Evolutionary conservation across 2,113 vertebrate genomes (phyloP).

Genomic region (Amblyornis subalaris): DNA sequence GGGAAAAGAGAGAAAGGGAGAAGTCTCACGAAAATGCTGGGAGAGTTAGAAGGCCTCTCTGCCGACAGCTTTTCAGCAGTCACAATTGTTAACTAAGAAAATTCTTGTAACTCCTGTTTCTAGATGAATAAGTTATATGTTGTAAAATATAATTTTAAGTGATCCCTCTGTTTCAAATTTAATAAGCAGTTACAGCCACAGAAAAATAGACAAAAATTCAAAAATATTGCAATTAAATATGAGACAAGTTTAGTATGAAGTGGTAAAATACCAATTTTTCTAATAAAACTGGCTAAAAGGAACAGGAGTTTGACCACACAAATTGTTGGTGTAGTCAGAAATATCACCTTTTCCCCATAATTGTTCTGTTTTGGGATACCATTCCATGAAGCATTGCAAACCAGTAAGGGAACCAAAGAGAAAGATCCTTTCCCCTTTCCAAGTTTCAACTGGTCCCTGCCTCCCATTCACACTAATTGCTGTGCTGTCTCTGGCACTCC

Average conservation of each 20-base stretch:
- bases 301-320: neutral
- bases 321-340: neutral
- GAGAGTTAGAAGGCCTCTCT: too few species aligned
- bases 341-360: neutral
- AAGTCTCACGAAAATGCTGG: too few species aligned
- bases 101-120: neutral
- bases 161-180: neutral
- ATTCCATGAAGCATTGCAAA: neutral
- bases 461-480: neutral
- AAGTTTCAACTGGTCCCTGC: neutral
- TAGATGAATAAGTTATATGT: neutral
- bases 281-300: neutral
- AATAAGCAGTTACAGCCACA: neutral
- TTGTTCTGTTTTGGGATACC: neutral
- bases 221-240: neutral
- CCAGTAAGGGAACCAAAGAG: neutral
- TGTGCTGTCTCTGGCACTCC: neutral
- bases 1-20: too few species aligned
- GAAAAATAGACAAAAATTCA: neutral
- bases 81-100: neutral
- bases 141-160: neutral
- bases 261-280: neutral
- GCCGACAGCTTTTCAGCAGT: too few species aligned
- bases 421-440: neutral
- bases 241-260: neutral